Percentiles rank a stretch among this genome's conserved stretches.
These are phyloP conservation scores for Cinara cedri DNA, from an alignment of 2,888 invertebrate species.

Conservation along the genomic window DNA sequence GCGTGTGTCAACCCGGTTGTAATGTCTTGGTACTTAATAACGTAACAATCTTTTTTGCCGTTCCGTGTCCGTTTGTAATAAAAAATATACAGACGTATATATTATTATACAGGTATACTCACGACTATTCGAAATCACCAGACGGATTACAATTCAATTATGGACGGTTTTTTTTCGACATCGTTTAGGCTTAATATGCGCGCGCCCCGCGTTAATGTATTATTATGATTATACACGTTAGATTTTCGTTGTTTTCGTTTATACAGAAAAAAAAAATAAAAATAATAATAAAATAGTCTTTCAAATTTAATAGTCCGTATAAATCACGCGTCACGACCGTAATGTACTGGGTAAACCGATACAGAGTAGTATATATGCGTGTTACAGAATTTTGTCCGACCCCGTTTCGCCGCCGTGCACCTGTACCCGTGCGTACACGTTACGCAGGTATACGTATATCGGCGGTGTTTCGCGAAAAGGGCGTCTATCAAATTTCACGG, in stretches of 20 bases:
- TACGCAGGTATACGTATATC: too few species aligned
- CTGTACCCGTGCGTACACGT: too few species aligned
- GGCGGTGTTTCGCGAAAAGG: too few species aligned
- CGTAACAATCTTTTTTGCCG: conserved; percentile 37
- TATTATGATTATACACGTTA: background rate
- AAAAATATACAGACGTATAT: background rate
- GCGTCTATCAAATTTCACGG: too few species aligned
- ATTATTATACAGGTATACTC: too few species aligned
- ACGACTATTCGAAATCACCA: background rate
- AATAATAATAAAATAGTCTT: conserved; percentile 16
- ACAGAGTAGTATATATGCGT: too few species aligned
- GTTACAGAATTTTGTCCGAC: too few species aligned
- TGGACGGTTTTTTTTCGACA: conserved; percentile 16
- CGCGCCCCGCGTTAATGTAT: conserved; percentile 4
- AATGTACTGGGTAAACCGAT: too few species aligned
- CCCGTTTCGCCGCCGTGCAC: too few species aligned
- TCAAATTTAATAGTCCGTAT: conserved; percentile 33
- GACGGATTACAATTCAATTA: conserved; percentile 55
- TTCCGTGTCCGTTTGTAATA: background rate
- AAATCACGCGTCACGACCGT: conserved; percentile 44
- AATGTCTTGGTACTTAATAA: conserved; percentile 55
- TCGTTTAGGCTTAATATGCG: conserved; percentile 25
- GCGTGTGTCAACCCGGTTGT: conserved; percentile 43
- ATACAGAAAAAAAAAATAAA: too few species aligned
- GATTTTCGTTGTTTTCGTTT: conserved; percentile 38